Evolutionary conservation across 2,888 invertebrate genomes (phyloP), one percentile per base, ranked within the genome.

Genomic region (Chorisops tibialis): DNA sequence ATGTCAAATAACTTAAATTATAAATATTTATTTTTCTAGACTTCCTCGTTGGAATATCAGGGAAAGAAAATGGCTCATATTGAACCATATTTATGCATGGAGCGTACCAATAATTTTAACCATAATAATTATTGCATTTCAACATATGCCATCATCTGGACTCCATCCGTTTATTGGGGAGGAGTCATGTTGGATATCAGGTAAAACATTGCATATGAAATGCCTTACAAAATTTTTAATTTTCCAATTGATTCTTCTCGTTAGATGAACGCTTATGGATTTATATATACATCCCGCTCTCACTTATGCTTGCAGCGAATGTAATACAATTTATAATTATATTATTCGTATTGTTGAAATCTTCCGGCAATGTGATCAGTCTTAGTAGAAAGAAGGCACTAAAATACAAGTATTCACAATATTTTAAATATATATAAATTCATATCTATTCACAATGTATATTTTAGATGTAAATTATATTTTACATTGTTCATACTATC

Each of bases 281-380:
- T 1, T 88, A 83, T 73, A 86, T 88, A 73, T 87, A 87, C 70
- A 85, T 85, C 0, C 87, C 88, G 1, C 80, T 88, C n/a, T 78
- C 83, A 0, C 64, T 82, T 22, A 74, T 88, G 6, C 74, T 88
- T 35, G 67, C 78, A 0, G 67, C 81, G 9, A 88, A 88, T 69
- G 71, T 85, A 1, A 50, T 81, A 0, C 81, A 85, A 63, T 86
- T 87, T 67, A 69, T 81, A 0, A 74, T 84, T 68, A 86, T 87
- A 0, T 82, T 83, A 0, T 78, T 78, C 66, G 75, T 75, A 37
- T 76, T 88, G 49, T 86, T 85, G 83, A 78, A 72, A 60, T 79
- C 82, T 16, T 22, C 56, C 49, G 81, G 79, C 12, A 79, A 76
- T 63, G 79, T 81, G 66, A 81, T 81, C 61, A 81, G 79, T 69